phyloP scores from a whole-genome alignment of 2,797 vertebrate species.

The Scyliorhinus canicula region DNA sequence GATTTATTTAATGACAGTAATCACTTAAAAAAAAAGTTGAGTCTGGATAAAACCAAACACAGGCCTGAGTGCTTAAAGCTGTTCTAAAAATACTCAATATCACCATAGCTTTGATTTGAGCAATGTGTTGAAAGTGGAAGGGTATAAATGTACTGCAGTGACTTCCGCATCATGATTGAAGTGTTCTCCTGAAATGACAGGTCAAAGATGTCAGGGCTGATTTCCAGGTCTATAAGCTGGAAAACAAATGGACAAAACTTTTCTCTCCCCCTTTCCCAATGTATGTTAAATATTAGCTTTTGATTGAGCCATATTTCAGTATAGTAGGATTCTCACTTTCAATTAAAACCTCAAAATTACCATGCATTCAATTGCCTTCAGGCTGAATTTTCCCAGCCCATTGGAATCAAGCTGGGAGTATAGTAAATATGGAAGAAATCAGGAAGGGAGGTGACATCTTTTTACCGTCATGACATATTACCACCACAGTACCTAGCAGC shows the following conservation, averaged over 20 bases:
- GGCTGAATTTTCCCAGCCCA: not conserved
- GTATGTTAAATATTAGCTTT: not conserved
- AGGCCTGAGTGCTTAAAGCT: conserved; percentile 21
- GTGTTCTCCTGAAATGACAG: not conserved
- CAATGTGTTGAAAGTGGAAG: conserved; percentile 1
- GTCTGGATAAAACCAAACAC: conserved; percentile 13
- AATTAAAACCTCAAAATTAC: not conserved
- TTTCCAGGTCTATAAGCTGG: not conserved
- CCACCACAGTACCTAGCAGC: too few species aligned
- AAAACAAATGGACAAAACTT: not conserved
- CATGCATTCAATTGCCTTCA: not conserved
- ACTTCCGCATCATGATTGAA: conserved; percentile 14
- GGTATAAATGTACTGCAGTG: not conserved
- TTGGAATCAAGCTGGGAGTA: too few species aligned
- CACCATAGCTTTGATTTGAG: conserved; percentile 16
- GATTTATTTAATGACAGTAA: conserved; percentile 36
- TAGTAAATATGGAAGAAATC: too few species aligned
- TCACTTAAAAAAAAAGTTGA: conserved; percentile 18
- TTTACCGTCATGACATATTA: too few species aligned
- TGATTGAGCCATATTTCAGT: not conserved
- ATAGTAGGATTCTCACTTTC: not conserved
- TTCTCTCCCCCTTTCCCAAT: not conserved
- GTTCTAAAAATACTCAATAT: not conserved
- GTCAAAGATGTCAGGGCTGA: conserved; percentile 12
- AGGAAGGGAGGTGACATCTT: too few species aligned